Percentiles rank a stretch among this genome's conserved stretches.
phyloP scores from a whole-genome alignment of 1,140 invertebrate species.

The Lamellibrachia luymesi region DNA sequence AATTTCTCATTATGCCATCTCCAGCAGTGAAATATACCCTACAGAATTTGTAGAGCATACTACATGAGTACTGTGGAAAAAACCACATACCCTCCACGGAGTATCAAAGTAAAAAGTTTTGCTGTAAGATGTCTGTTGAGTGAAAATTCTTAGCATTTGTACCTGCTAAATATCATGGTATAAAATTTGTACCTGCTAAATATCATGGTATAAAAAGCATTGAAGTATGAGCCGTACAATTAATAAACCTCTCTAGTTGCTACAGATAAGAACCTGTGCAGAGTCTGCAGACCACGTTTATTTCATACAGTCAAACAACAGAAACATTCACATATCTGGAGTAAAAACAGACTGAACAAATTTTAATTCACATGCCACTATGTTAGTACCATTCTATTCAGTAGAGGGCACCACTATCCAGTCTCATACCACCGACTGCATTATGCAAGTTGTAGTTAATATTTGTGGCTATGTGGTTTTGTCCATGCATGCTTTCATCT shows the following conservation, averaged over 20 bases:
- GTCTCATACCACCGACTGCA: no score
- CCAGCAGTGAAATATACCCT: not conserved
- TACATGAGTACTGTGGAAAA: not conserved
- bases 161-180: not conserved
- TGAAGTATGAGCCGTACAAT: not conserved
- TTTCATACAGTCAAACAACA: not conserved
- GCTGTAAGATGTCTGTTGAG: no score
- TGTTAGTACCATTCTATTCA: not conserved
- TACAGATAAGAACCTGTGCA: not conserved
- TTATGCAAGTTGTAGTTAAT: no score
- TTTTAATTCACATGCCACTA: not conserved
- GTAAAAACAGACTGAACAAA: not conserved
- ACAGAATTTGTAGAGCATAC: not conserved
- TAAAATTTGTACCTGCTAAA: not conserved
- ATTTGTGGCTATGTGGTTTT: no score
- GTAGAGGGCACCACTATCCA: not conserved
- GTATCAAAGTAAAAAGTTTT: not conserved
- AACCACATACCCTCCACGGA: not conserved
- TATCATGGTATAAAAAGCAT: not conserved
- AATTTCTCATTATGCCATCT: not conserved
- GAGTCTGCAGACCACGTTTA: not conserved
- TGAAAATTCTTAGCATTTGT: not conserved
- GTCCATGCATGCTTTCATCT: no score
- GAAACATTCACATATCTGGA: not conserved
- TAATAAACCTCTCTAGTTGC: not conserved